Evolutionary conservation across 1,140 invertebrate genomes (phyloP).

Genomic region (Sarcophaga peregrina): DNA sequence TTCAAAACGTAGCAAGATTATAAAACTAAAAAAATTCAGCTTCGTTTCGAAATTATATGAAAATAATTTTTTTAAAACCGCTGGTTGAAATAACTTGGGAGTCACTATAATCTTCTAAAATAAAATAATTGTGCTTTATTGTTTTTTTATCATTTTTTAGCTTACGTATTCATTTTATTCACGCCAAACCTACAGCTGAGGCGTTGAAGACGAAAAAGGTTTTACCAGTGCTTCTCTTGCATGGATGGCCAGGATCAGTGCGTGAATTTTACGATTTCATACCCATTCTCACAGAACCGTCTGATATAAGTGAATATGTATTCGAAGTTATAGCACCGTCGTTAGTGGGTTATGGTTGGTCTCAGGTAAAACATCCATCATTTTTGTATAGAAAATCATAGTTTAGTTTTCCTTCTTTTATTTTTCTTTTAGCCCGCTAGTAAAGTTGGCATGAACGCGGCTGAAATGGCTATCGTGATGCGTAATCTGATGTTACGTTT

Average conservation of each 20-base stretch:
- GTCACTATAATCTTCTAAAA: neutral
- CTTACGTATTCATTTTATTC: conserved; percentile 81
- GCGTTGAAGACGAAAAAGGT: conserved; percentile 68
- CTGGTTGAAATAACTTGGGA: too few species aligned
- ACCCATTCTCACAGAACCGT: conserved; percentile 73
- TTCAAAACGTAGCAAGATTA: too few species aligned
- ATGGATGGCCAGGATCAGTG: conserved; percentile 94
- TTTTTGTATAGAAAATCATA: neutral
- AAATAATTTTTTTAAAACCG: too few species aligned
- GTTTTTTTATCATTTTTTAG: conserved; percentile 58
- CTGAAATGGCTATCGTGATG: conserved; percentile 79
- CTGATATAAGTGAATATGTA: conserved; percentile 72
- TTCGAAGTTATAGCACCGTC: conserved; percentile 85
- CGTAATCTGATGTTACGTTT: conserved; percentile 85
- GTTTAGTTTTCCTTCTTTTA: neutral
- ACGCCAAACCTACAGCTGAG: conserved; percentile 70
- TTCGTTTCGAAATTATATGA: too few species aligned
- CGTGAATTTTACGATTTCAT: conserved; percentile 87
- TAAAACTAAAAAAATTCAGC: too few species aligned
- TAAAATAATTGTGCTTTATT: neutral
- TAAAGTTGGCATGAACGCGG: conserved; percentile 72
- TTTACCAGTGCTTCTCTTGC: conserved; percentile 79
- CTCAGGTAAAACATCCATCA: conserved; percentile 69
- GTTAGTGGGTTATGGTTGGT: conserved; percentile 87
- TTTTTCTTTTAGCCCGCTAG: conserved; percentile 67